Base-by-base conservation (phyloP, 2,888 invertebrate species). In the Morpho achilles region DNA sequence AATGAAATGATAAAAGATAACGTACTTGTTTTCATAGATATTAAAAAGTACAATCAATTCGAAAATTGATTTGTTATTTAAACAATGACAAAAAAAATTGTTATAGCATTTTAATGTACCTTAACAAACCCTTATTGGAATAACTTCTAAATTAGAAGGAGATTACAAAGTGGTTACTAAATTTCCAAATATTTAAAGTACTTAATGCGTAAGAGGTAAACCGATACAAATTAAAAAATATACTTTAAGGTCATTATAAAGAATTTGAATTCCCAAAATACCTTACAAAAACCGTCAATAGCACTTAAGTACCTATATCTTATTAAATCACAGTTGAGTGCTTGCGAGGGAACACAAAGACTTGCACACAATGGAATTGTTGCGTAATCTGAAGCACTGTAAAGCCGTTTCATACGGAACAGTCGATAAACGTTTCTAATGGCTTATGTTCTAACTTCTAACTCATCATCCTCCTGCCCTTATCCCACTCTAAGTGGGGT, bases 301-400 rank as follows among this genome's bases (percentile, higher is more conserved):
- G 54, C 54, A 48, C 54, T 55, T 48, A 55, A 55, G 54, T 54
- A 53, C 40, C 40, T 48, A 54, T 76, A 80, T 80, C 79, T 75
- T 64, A 77, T 80, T 80, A 80, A 70, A 69, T 73, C 74, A 74
- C 75, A 74, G 76, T 74, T 59, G 69, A 72, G 50, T 70, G 73
- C 63, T 53, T 66, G 65, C 58, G 51, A 64, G 53, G 50, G 50
- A 53, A 41, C 47, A 62, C 62, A 65, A 61, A 44, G 63, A 56
- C 45, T 47, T n/a, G 55, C 55, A 50, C 47, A 65, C 59, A 63
- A 65, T 61, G 46, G 56, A 55, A 49, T 43, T 46, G 53, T 63
- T 63, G 59, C 63, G 61, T 63, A 63, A 63, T 59, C 55, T 48
- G 8, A 40, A 48, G 56, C 41, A 48, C 7, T 6, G 16, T 55